These are phyloP conservation scores for Trichoplusia ni DNA, from an alignment of 1,140 invertebrate species.

Conservation along the genomic window DNA sequence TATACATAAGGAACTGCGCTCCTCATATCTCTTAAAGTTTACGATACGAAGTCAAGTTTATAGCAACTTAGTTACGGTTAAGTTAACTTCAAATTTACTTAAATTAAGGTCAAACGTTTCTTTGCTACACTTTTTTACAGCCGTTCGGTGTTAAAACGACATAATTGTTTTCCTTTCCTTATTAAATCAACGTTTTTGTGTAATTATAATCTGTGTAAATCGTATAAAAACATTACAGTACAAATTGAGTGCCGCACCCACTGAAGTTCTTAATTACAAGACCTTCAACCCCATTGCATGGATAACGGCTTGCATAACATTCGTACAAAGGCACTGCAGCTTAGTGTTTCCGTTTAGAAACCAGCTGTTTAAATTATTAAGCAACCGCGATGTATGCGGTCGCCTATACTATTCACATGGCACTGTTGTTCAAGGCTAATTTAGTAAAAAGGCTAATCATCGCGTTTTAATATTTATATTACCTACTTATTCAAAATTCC, in stretches of 20 bases:
- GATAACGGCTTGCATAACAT: slow-evolving; percentile 64
- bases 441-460: slow-evolving; percentile 17
- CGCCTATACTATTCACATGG: slow-evolving; percentile 24
- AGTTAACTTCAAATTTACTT: neutral
- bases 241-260: slow-evolving; percentile 27
- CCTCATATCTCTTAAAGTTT: neutral
- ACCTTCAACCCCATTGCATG: slow-evolving; percentile 64
- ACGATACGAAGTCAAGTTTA: neutral
- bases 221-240: neutral
- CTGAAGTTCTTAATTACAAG: slow-evolving; percentile 53
- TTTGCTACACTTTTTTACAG: neutral
- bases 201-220: neutral
- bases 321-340: slow-evolving; percentile 48
- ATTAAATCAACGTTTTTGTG: slow-evolving; percentile 4
- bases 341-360: slow-evolving; percentile 69
- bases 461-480: slow-evolving; percentile 8
- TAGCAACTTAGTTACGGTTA: slow-evolving; percentile 15
- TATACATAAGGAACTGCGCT: too few species aligned
- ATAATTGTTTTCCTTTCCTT: slow-evolving; percentile 2
- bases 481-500: neutral
- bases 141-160: neutral
- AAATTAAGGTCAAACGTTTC: neutral
- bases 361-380: slow-evolving; percentile 52
- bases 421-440: slow-evolving; percentile 29
- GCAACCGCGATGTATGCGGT: slow-evolving; percentile 48